Conservation (phyloP, 2,797 vertebrate species). For the Sternotherus odoratus region DNA sequence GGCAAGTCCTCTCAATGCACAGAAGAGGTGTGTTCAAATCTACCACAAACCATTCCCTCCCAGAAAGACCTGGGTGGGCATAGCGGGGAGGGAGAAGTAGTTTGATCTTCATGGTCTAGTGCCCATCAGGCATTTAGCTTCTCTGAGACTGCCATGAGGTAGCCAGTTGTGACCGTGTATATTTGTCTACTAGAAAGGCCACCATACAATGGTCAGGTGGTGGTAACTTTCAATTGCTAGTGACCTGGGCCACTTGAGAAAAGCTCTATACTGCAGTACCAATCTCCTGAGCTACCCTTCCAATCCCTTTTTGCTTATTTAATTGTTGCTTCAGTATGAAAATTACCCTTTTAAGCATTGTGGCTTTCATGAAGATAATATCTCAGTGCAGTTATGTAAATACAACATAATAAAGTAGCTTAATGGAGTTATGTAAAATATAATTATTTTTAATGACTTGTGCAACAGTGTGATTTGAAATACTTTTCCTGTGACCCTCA, state of each 20-base stretch:
- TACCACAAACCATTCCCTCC: not conserved
- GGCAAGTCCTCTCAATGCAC: not conserved
- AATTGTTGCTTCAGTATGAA: constrained; percentile 22
- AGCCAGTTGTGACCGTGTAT: not conserved
- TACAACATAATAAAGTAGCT: not conserved
- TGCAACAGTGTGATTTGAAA: accelerated
- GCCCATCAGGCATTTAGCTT: not conserved
- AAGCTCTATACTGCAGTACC: accelerated
- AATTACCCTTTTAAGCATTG: not conserved
- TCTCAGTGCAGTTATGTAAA: not conserved
- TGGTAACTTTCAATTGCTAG: not conserved
- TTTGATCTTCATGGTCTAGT: not conserved
- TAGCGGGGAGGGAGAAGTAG: not conserved
- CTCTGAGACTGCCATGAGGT: not conserved
- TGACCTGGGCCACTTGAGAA: not conserved
- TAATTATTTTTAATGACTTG: not conserved
- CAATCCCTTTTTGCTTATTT: not conserved
- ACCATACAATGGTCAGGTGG: not conserved
- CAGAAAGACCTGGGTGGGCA: not conserved
- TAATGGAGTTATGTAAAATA: not conserved
- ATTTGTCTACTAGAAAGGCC: not conserved
- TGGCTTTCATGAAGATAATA: not conserved
- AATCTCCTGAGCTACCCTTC: not conserved
- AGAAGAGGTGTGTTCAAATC: accelerated
- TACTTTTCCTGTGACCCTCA: not conserved